Evolutionary conservation across 2,797 vertebrate species (phyloP), one percentile per base, ranked within the genome.

Genomic region (Eleutherodactylus coqui): DNA sequence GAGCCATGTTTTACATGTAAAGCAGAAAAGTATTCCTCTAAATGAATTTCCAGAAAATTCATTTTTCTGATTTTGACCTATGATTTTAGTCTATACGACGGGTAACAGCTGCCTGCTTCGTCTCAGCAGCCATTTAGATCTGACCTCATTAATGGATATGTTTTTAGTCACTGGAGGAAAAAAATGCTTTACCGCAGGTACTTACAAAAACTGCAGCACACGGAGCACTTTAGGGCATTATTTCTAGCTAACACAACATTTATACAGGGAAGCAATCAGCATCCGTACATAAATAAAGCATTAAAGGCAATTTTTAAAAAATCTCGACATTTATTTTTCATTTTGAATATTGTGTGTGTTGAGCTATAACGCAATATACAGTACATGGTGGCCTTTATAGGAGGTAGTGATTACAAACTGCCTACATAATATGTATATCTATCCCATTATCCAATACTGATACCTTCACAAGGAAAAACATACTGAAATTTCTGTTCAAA

Each of bases 71-170:
- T 73, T 73, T 72, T 73, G 38, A 45, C 70, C 70, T 73, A 11
- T 16, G 24, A 73, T 73, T 69, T 43, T 73, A 43, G 41, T 27
- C n/a, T 24, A 27, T 45, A 70, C 24, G 10, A 45, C 24, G 27
- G 8, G 24, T 27, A 73, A 41, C 70, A 73, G 24, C 70, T 73
- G 70, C 29, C 70, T 73, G n/a, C 51, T 16, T 45, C 36, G 45
- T 43, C 70, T n/a, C n/a, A 43, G 41, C 11, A 27, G 13, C 41
- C 70, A 73, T 73, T 72, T 73, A 70, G 67, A 41, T 10, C 38
- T 73, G 70, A 73, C 70, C 70, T 45, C n/a, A 73, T 73, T 73
- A 73, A 73, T 73, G 70, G 70, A 73, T 73, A 45, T 72, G 80
- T 73, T 32, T 69, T 43, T 69, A 82, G 79, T 49, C 79, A 73